phyloP scores from a whole-genome alignment of 2,113 vertebrate genomes.

The Vulpes ferrilata region DNA sequence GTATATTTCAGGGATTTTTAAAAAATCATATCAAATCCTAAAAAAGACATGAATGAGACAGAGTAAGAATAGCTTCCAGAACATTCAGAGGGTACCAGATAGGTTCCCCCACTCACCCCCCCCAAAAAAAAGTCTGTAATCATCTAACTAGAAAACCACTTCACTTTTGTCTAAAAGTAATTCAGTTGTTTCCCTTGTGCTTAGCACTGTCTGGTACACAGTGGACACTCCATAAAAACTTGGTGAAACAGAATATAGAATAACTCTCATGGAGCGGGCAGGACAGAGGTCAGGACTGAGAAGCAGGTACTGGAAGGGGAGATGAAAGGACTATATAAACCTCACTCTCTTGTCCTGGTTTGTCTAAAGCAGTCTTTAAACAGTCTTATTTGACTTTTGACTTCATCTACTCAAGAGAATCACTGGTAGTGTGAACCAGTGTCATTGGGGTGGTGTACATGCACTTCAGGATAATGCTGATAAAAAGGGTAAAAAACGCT shows the following conservation, averaged over 20 bases:
- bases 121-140: background rate
- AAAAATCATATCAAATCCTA: background rate
- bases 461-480: background rate
- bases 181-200: background rate
- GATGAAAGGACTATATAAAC: background rate
- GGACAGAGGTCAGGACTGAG: background rate
- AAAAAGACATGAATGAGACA: background rate
- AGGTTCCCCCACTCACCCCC: background rate
- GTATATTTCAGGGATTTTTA: background rate
- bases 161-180: slow-evolving; percentile 28
- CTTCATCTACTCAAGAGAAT: background rate
- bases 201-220: background rate
- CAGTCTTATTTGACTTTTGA: background rate
- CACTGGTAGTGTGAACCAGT: background rate
- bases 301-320: background rate
- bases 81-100: background rate
- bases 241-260: background rate
- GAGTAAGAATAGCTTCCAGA: background rate
- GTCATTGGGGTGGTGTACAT: background rate
- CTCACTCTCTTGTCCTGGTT: background rate
- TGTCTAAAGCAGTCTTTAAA: background rate
- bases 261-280: background rate
- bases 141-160: background rate
- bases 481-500: background rate
- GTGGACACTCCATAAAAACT: background rate